Conservation (phyloP, 1,140 invertebrate species). For the Probaryconus sp. region DNA sequence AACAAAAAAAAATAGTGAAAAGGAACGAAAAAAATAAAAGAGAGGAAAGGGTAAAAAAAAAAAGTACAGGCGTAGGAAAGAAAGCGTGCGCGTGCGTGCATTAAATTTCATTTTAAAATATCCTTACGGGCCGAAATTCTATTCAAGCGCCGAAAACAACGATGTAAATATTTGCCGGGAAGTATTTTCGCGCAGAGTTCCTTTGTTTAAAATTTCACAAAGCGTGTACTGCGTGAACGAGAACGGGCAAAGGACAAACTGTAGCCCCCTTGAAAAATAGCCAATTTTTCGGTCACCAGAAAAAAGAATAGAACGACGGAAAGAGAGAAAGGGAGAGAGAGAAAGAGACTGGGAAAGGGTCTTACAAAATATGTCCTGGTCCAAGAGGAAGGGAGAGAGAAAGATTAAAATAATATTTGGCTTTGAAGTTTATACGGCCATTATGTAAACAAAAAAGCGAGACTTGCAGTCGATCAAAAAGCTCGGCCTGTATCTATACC, state of each 20-base stretch:
- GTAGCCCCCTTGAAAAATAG: background rate
- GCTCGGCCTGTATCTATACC: slow-evolving; percentile 8
- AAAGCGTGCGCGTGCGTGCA: too few species aligned
- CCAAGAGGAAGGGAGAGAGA: too few species aligned
- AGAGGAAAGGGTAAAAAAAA: too few species aligned
- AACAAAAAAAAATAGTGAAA: too few species aligned
- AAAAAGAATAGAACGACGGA: slow-evolving; percentile 1
- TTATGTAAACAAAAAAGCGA: slow-evolving; percentile 1
- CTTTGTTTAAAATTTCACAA: slow-evolving; percentile 39
- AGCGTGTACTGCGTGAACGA: slow-evolving; percentile 21
- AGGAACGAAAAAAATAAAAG: too few species aligned
- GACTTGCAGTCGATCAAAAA: too few species aligned
- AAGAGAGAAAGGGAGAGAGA: background rate
- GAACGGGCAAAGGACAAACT: slow-evolving; percentile 25
- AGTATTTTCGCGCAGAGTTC: slow-evolving; percentile 28
- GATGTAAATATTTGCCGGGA: slow-evolving; percentile 32
- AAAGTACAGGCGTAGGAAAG: too few species aligned
- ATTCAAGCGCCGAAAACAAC: slow-evolving; percentile 33
- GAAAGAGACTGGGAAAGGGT: slow-evolving; percentile 17
- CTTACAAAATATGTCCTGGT: slow-evolving; percentile 10
- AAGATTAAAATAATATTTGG: slow-evolving; percentile 26
- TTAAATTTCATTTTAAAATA: slow-evolving; percentile 16
- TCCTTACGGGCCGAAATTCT: slow-evolving; percentile 24
- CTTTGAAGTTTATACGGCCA: slow-evolving; percentile 20
- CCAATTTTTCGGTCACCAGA: slow-evolving; percentile 7